Evolutionary conservation across 2,888 invertebrate species (phyloP).

Genomic region (Zygaena filipendulae): DNA sequence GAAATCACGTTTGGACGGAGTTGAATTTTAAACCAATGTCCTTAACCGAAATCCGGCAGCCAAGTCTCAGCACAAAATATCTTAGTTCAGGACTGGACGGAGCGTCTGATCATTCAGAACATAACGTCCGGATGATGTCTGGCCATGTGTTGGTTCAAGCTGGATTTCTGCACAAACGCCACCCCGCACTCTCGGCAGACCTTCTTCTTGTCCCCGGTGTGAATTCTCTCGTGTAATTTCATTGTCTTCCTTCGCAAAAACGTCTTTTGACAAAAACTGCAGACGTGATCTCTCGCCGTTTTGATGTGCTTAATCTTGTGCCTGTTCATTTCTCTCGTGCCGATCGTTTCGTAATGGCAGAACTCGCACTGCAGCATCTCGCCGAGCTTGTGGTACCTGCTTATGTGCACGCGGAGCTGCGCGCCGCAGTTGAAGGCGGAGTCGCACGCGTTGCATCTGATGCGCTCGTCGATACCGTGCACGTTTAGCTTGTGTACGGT

Average conservation of each 20-base stretch:
- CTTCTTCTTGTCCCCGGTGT: conserved; percentile 45
- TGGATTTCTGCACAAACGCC: conserved; percentile 31
- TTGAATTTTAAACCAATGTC: too few species aligned
- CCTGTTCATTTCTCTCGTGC: conserved; percentile 33
- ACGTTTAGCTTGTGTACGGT: too few species aligned
- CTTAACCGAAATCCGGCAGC: too few species aligned
- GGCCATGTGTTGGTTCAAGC: conserved; percentile 27
- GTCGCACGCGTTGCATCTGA: too few species aligned
- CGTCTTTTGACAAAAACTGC: conserved; percentile 48
- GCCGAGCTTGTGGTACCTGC: too few species aligned
- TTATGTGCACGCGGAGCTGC: too few species aligned
- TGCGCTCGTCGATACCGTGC: too few species aligned
- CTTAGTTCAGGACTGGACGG: too few species aligned
- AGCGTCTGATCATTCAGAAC: too few species aligned
- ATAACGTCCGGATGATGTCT: conserved; percentile 22
- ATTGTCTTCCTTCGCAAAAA: conserved; percentile 41
- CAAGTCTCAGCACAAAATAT: too few species aligned
- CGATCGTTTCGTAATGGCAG: conserved; percentile 45
- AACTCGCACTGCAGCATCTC: conserved; percentile 36
- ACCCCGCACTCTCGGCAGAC: conserved; percentile 27
- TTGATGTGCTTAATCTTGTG: conserved; percentile 53
- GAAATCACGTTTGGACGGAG: too few species aligned
- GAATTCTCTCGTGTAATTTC: conserved; percentile 42
- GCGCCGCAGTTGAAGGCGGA: too few species aligned
- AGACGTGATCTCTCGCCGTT: conserved; percentile 47